phyloP scores from a whole-genome alignment of 2,888 invertebrate genomes.

The Plagodis pulveraria region DNA sequence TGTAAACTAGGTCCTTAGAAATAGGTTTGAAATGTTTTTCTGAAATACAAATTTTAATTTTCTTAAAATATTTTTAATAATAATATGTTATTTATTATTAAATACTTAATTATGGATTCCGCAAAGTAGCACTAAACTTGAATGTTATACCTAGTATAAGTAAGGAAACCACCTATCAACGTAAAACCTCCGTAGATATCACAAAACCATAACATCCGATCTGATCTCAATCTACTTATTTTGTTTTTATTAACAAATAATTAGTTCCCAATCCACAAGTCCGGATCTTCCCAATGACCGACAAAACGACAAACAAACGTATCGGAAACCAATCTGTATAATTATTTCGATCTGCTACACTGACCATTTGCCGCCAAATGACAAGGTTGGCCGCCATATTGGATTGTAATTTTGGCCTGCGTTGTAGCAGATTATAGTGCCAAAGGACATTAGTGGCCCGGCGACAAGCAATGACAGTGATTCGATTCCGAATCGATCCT shows the following conservation, averaged over 20 bases:
- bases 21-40: too few species aligned
- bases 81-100: too few species aligned
- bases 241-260: constrained; percentile 4
- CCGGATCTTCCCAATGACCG: constrained; percentile 26
- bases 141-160: too few species aligned
- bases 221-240: not conserved
- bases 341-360: constrained; percentile 53
- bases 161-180: too few species aligned
- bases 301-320: constrained; percentile 49
- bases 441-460: constrained; percentile 61
- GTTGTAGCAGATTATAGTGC: constrained; percentile 75
- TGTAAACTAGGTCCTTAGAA: too few species aligned
- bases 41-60: too few species aligned
- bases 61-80: too few species aligned
- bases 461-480: constrained; percentile 68
- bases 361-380: constrained; percentile 72
- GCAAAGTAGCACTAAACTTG: too few species aligned
- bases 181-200: not conserved
- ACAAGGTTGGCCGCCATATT: constrained; percentile 72
- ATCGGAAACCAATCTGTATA: constrained; percentile 66
- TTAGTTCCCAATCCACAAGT: not conserved
- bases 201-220: not conserved
- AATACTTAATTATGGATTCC: too few species aligned
- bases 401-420: constrained; percentile 68
- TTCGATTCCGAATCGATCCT: constrained; percentile 55